phyloP scores from a whole-genome alignment of 2,888 invertebrate genomes.

The Acanthosoma haemorrhoidale region DNA sequence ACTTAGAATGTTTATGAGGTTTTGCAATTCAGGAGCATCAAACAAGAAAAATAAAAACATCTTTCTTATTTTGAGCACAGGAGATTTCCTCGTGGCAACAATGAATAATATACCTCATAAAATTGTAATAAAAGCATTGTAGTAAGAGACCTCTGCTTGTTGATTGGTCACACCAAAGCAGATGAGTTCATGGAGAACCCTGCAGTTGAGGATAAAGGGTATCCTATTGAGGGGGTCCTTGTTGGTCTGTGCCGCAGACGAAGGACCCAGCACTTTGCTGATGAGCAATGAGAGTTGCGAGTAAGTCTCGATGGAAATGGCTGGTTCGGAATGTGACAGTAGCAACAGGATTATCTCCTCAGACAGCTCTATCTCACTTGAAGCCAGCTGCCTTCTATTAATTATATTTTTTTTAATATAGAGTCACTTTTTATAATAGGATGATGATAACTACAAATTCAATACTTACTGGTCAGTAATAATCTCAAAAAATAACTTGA shows the following conservation, averaged over 20 bases:
- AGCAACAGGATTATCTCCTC: constrained; percentile 11
- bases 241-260: constrained; percentile 41
- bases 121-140: too few species aligned
- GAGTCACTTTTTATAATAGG: not conserved
- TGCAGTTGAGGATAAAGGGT: constrained; percentile 53
- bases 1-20: too few species aligned
- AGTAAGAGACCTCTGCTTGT: not conserved
- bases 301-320: not conserved
- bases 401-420: not conserved
- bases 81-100: too few species aligned
- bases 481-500: constrained; percentile 28
- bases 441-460: not conserved
- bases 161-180: constrained; percentile 53
- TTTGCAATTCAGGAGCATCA: too few species aligned
- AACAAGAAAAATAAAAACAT: too few species aligned
- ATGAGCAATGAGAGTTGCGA: not conserved
- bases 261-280: constrained; percentile 49
- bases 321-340: not conserved
- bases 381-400: not conserved
- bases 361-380: constrained; percentile 10
- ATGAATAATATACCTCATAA: too few species aligned
- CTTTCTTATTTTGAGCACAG: too few species aligned
- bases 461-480: not conserved
- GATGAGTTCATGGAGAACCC: constrained; percentile 59
- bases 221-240: constrained; percentile 33